Evolutionary conservation across 1,140 invertebrate species (phyloP).

Genomic region (Drosophila prosaltans): DNA sequence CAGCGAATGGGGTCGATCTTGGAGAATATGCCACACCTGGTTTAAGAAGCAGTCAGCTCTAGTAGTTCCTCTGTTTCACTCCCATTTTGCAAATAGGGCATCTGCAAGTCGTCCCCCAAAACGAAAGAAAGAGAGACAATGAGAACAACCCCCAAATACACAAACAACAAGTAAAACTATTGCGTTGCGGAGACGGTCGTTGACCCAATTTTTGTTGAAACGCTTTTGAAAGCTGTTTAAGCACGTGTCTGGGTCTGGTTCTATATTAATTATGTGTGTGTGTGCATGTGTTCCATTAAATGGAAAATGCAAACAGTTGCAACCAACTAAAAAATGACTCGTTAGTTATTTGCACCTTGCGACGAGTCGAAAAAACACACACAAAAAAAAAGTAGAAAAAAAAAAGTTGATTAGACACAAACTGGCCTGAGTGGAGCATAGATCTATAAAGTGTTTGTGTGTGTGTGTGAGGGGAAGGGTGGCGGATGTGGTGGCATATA

Average conservation of each 20-base stretch:
- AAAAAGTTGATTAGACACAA: constrained; percentile 45
- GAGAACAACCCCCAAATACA: constrained; percentile 35
- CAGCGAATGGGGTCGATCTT: no score
- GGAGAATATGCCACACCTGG: no score
- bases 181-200: constrained; percentile 67
- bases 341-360: constrained; percentile 9
- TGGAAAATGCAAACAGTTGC: neutral
- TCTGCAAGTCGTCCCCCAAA: neutral
- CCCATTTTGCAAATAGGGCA: neutral
- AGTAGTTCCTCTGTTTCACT: neutral
- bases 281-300: neutral
- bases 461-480: neutral
- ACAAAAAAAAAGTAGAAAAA: constrained; percentile 9
- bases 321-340: constrained; percentile 5
- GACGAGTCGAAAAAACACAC: constrained; percentile 56
- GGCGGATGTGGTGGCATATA: constrained; percentile 30
- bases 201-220: constrained; percentile 64
- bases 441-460: no score
- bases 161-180: constrained; percentile 44
- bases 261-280: neutral
- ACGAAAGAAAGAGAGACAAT: neutral
- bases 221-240: constrained; percentile 49
- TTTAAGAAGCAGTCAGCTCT: neutral
- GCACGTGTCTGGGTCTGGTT: constrained; percentile 40
- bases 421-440: no score